Conservation (phyloP, 2,113 vertebrate genomes). For the Rhizomys pruinosus region DNA sequence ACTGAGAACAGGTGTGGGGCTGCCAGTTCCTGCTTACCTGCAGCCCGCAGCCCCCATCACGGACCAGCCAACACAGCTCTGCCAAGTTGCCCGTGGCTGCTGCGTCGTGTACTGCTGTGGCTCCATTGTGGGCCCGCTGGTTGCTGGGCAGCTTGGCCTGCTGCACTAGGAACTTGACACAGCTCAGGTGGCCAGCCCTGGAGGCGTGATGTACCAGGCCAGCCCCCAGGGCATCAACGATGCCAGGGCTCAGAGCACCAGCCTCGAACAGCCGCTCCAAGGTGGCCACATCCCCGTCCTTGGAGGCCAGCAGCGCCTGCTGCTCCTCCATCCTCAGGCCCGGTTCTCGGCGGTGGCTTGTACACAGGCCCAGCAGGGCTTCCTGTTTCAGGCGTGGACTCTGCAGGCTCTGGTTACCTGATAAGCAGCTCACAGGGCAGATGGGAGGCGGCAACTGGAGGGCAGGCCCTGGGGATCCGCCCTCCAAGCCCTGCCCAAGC, state of each 20-base stretch:
- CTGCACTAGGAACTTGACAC: conserved; percentile 88
- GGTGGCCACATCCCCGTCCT: conserved; percentile 84
- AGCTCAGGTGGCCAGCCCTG: conserved; percentile 88
- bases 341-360: not conserved
- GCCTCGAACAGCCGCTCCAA: conserved; percentile 84
- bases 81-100: conserved; percentile 88
- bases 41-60: conserved; percentile 80
- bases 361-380: conserved; percentile 16
- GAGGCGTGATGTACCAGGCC: conserved; percentile 90
- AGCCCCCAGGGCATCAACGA: conserved; percentile 88
- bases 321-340: conserved; percentile 79
- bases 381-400: conserved; percentile 72
- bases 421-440: conserved; percentile 66
- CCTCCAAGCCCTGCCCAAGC: not conserved
- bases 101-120: conserved; percentile 89
- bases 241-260: conserved; percentile 78
- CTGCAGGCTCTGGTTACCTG: conserved; percentile 75
- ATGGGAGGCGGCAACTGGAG: conserved; percentile 39
- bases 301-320: conserved; percentile 86
- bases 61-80: conserved; percentile 81
- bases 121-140: conserved; percentile 88
- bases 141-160: conserved; percentile 84
- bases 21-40: conserved; percentile 81
- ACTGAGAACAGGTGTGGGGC: fast-evolving
- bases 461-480: not conserved